These are phyloP conservation scores for Scrobipalpa costella DNA, from an alignment of 2,888 invertebrate species.

Conservation along the genomic window DNA sequence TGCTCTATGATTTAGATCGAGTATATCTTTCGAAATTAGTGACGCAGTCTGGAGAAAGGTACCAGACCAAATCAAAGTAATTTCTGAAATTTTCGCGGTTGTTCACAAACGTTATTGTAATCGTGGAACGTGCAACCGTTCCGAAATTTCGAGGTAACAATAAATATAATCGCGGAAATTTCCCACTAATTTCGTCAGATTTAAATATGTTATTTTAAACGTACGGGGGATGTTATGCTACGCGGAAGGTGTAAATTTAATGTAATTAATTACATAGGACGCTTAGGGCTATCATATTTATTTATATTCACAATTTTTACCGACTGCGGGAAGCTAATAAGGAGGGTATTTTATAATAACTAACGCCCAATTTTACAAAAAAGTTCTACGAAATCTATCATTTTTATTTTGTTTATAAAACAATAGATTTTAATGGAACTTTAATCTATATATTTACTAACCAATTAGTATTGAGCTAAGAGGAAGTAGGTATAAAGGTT, in stretches of 20 bases:
- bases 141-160: too few relatives aligned
- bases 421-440: neutral
- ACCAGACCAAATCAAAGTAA: too few relatives aligned
- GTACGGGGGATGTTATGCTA: slow-evolving; percentile 1
- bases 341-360: neutral
- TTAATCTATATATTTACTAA: neutral
- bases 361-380: neutral
- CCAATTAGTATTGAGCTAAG: too few relatives aligned
- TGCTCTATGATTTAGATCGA: neutral
- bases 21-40: neutral
- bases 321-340: slow-evolving; percentile 3
- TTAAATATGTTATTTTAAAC: neutral
- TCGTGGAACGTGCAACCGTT: too few relatives aligned
- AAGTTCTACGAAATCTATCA: neutral
- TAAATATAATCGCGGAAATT: too few relatives aligned
- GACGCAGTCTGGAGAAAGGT: neutral
- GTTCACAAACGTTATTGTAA: too few relatives aligned
- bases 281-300: neutral
- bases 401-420: neutral
- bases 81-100: too few relatives aligned
- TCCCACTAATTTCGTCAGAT: neutral
- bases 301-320: neutral
- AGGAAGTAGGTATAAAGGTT: neutral
- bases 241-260: neutral
- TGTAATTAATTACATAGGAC: neutral